These are phyloP conservation scores for Pristionchus exspectatus DNA, from an alignment of 2,888 invertebrate species.

Conservation along the genomic window DNA sequence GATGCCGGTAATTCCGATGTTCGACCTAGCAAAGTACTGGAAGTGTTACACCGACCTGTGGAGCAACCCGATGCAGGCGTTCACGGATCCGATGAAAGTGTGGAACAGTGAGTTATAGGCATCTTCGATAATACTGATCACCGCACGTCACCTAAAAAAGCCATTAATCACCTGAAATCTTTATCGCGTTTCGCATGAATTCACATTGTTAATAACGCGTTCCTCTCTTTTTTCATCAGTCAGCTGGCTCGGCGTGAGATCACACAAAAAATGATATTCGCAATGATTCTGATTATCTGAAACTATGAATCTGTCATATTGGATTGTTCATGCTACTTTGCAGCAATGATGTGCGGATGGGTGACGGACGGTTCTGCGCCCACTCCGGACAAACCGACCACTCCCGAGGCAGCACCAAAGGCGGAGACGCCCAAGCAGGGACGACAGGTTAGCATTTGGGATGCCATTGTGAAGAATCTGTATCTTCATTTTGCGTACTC, in stretches of 20 bases:
- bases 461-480: too few species aligned
- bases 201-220: too few species aligned
- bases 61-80: neutral
- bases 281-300: neutral
- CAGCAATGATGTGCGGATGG: slow-evolving; percentile 23
- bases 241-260: too few species aligned
- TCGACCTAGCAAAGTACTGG: slow-evolving; percentile 36
- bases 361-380: neutral
- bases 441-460: neutral
- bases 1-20: neutral
- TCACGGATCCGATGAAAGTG: slow-evolving; percentile 10
- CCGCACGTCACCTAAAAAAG: too few species aligned
- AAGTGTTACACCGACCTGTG: neutral
- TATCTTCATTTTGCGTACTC: too few species aligned
- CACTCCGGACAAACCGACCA: neutral
- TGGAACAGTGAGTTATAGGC: slow-evolving; percentile 1
- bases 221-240: too few species aligned
- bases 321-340: neutral
- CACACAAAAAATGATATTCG: neutral
- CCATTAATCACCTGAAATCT: too few species aligned
- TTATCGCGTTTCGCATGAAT: too few species aligned
- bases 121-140: too few species aligned
- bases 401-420: neutral
- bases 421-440: neutral
- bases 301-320: neutral